Base-by-base conservation (phyloP, 2,888 invertebrate genomes). In the Pegoplata infirma region DNA sequence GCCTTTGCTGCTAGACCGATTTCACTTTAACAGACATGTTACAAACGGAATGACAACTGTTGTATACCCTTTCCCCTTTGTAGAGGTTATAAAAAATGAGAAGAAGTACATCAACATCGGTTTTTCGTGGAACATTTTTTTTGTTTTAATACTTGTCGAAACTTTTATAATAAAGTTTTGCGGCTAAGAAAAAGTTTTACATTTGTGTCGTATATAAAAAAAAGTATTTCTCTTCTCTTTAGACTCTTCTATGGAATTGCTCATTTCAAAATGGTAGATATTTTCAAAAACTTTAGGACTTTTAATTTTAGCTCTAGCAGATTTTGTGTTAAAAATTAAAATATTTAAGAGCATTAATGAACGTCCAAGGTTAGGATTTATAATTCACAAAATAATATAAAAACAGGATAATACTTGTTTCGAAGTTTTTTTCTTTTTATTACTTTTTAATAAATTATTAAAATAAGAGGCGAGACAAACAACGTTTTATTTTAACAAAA, bases 91-190 rank as follows among this genome's bases (percentile, higher is more conserved):
- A n/a, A 5, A 6, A 44, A 47, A 12, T 49, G 21, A 10, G 10
- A 10, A 16, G 56, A 40, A 49, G 56, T 56, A 49, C 17, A 46
- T 69, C 46, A 76, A 71, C 55, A 49, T 21, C n/a, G n/a, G 2
- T n/a, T 40, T 40, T 8, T 49, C 25, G 23, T 23, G n/a, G 21
- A 36, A 23, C 14, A 36, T 19, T 59, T 47, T 14, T 59, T 64
- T 44, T 61, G 49, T 58, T 56, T 58, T 46, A 75, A 44, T 71
- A 72, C 66, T 72, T 72, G 61, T 72, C 63, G 63, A 77, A 77
- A 77, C 51, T 78, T 79, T 75, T 71, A 49, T 71, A 79, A 67
- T 67, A 69, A 79, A 75, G 66, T 71, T 71, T 67, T 75, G 75
- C 28, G 67, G 67, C 69, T 47, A 53, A 53, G 25, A 63, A 67